Percentiles rank a stretch among this genome's conserved stretches.
Conservation (phyloP, 2,113 vertebrate genomes). For the Pitta sordida region DNA sequence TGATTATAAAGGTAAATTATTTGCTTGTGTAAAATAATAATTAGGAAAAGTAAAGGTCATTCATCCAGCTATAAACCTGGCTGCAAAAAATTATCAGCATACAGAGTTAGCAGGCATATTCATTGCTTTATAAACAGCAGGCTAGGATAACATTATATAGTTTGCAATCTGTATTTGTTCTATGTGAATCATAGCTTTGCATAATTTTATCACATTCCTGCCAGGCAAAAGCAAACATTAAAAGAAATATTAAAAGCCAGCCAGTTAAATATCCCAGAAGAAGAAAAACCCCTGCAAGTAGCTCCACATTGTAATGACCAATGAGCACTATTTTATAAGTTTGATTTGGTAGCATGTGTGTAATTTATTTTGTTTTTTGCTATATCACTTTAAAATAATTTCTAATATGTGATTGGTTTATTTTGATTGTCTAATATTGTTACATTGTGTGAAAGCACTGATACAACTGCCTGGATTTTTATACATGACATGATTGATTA, state of each 20-base stretch:
- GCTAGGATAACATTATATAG: constrained; percentile 50
- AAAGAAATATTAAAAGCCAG: constrained; percentile 58
- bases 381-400: constrained; percentile 26
- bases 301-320: neutral
- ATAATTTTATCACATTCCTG: constrained; percentile 66
- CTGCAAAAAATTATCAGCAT: constrained; percentile 38
- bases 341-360: neutral
- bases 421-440: constrained; percentile 22
- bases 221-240: constrained; percentile 62
- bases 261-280: constrained; percentile 36
- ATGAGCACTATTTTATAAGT: neutral
- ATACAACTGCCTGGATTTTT: constrained; percentile 19
- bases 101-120: constrained; percentile 36
- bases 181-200: constrained; percentile 62
- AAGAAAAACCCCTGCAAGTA: neutral
- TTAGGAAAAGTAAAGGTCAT: constrained; percentile 47
- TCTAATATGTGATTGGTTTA: neutral
- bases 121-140: constrained; percentile 62
- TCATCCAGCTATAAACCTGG: constrained; percentile 26
- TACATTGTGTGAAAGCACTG: neutral
- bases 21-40: constrained; percentile 56
- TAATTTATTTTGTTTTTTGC: neutral
- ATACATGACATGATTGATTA: constrained; percentile 38
- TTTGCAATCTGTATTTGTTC: constrained; percentile 68
- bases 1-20: constrained; percentile 51